phyloP scores from a whole-genome alignment of 1,140 invertebrate species.

The Battus philenor region DNA sequence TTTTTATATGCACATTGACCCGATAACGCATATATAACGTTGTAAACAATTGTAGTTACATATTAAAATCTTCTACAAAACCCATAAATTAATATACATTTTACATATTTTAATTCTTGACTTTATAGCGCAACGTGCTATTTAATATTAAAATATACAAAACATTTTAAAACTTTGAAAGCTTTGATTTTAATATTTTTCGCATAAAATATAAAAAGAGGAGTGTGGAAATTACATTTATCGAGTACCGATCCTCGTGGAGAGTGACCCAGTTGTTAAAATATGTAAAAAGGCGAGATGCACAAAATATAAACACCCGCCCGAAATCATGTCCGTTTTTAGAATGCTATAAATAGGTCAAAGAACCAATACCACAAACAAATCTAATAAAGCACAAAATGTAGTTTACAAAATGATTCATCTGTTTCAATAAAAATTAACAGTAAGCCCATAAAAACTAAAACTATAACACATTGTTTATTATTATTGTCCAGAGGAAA shows the following conservation, averaged over 20 bases:
- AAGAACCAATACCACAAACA: too few relatives aligned
- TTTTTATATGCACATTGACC: too few relatives aligned
- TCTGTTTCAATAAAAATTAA: not conserved
- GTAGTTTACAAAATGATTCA: too few relatives aligned
- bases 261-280: constrained; percentile 11
- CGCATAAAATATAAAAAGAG: not conserved
- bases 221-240: constrained; percentile 1
- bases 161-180: too few relatives aligned
- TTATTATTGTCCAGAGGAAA: not conserved
- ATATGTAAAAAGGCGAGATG: constrained; percentile 24
- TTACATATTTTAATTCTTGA: too few relatives aligned
- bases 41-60: too few relatives aligned
- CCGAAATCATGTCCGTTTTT: constrained; percentile 32
- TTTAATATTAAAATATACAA: too few relatives aligned
- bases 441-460: not conserved
- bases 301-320: constrained; percentile 20
- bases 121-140: too few relatives aligned
- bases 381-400: not conserved
- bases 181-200: too few relatives aligned
- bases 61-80: too few relatives aligned
- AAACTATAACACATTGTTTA: not conserved
- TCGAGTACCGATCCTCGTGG: not conserved
- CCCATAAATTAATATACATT: too few relatives aligned
- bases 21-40: too few relatives aligned
- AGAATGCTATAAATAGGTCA: constrained; percentile 48